Evolutionary conservation across 1,140 invertebrate genomes (phyloP).

Genomic region (Drosophila hydei): DNA sequence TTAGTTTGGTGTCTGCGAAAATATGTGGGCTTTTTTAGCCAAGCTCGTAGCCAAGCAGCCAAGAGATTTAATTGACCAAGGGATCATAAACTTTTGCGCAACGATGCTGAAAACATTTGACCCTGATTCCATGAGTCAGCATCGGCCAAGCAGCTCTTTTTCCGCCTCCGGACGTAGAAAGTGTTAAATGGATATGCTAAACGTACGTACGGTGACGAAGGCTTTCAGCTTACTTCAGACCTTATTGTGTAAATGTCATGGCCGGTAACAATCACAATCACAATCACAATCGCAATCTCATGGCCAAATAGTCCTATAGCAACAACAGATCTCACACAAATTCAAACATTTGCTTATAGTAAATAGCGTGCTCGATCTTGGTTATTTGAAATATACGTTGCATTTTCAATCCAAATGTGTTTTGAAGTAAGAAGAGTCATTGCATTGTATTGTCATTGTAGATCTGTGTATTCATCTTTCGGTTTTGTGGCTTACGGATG

Average conservation of each 20-base stretch:
- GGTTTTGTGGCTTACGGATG: too few species aligned
- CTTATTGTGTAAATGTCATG: not conserved
- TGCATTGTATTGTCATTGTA: too few species aligned
- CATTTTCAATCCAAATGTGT: too few species aligned
- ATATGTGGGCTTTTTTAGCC: slow-evolving; percentile 37
- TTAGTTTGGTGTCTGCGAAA: slow-evolving; percentile 23
- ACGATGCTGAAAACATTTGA: slow-evolving; percentile 67
- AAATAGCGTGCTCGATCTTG: too few species aligned
- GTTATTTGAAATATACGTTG: too few species aligned
- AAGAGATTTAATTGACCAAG: slow-evolving; percentile 79
- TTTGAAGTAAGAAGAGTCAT: too few species aligned
- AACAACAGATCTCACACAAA: not conserved
- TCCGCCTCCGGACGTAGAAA: slow-evolving; percentile 15
- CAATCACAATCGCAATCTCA: not conserved
- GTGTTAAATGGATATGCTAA: slow-evolving; percentile 19
- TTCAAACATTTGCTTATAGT: too few species aligned
- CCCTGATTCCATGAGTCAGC: slow-evolving; percentile 68
- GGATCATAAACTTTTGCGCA: slow-evolving; percentile 64
- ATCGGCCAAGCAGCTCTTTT: slow-evolving; percentile 19
- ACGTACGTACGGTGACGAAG: not conserved
- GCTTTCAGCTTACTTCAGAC: not conserved
- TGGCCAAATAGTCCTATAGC: not conserved
- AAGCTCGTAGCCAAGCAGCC: slow-evolving; percentile 24
- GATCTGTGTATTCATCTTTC: too few species aligned
- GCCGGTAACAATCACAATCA: not conserved